Evolutionary conservation across 2,888 invertebrate species (phyloP), one percentile per base, ranked within the genome.

Genomic region (Liopterus haemorrhoidalis): DNA sequence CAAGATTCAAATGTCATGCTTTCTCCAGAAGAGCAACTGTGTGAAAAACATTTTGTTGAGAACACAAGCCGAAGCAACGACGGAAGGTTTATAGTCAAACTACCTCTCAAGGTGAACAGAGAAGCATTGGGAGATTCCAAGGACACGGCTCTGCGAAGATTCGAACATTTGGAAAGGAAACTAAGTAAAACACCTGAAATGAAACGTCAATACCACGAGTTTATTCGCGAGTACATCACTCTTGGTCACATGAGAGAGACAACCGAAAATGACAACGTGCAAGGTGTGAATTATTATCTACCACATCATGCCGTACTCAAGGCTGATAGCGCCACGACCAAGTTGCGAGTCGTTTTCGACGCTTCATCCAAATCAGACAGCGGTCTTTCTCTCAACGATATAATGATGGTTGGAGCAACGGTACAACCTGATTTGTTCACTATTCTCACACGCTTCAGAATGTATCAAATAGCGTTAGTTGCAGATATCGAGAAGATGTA

Each of bases 401-500:
- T 51, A 0, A 49, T 60, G 5, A 47, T 53, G 41, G 50, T 56
- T 1, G 62, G 63, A 1, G 59, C 64, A 1, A 53, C 51, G 1
- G 25, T 63, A 0, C 59, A 64, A 25, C 52, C 55, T 4, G 58
- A 59, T 16, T 47, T 64, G 4, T 49, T 55, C 24, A 39, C 49
- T 14, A 53, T 61, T 4, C 33, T 64, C 4, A 18, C 57, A 4
- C 41, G 57, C 8, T 59, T 57, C 36, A 38, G 62, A 2, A 45
- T 48, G n/a, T 49, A 61, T 39, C 46, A 44, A 9, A 53, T 55
- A 15, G 54, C 56, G 0, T 47, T 65, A 4, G 56, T 56, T 5
- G 59, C 59, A 1, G 63, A 65, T 39, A 57, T 65, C 4, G 57
- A 53, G 14, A 62, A 65, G 42, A 62, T 62, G 58, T 64, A 58